Conservation (phyloP, 2,888 invertebrate genomes). For the Drosophila neutralis region DNA sequence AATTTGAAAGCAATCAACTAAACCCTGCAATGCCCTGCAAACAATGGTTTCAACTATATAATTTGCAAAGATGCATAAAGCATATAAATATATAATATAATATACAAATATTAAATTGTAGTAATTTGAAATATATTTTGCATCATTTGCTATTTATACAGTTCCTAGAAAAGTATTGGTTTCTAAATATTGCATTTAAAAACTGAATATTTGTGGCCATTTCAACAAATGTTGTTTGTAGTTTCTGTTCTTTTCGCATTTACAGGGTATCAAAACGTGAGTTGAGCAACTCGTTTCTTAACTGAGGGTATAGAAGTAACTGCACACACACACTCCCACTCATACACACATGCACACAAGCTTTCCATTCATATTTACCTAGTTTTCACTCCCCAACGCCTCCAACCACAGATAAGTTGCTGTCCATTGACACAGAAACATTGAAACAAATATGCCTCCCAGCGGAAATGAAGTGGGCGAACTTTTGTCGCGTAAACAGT, state of each 20-base stretch:
- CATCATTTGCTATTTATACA: background rate
- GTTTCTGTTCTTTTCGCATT: background rate
- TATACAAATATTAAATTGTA: background rate
- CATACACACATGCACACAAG: conserved; percentile 15
- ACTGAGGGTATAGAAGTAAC: conserved; percentile 32
- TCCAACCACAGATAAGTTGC: background rate
- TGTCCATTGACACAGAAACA: background rate
- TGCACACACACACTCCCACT: background rate
- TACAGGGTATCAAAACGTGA: conserved; percentile 60
- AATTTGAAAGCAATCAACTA: background rate
- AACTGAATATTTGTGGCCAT: background rate
- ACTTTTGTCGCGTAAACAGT: conserved; percentile 46
- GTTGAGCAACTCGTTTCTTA: conserved; percentile 61
- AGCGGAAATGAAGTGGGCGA: conserved; percentile 60
- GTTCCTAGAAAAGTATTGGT: background rate
- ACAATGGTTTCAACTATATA: background rate
- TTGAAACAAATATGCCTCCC: background rate
- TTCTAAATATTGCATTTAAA: background rate
- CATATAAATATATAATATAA: background rate
- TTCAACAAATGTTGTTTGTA: background rate
- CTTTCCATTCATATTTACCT: conserved; percentile 60
- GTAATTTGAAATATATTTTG: background rate
- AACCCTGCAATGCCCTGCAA: background rate
- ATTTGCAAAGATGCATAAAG: background rate
- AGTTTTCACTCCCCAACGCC: conserved; percentile 26